These are phyloP conservation scores for Lordiphosa stackelbergi DNA, from an alignment of 1,140 invertebrate genomes.

Conservation along the genomic window DNA sequence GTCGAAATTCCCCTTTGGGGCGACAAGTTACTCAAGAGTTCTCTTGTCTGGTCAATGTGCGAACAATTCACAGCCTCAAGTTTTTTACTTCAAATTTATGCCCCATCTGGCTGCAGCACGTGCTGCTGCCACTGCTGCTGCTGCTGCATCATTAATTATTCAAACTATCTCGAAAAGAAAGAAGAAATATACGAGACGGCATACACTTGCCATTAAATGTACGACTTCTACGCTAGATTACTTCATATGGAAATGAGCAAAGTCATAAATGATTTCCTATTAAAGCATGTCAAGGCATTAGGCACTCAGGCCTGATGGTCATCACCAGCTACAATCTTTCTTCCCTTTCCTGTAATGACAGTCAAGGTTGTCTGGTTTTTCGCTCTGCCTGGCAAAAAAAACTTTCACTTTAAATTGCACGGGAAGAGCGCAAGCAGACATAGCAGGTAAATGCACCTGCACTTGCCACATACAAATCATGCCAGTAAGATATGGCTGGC, in stretches of 20 bases:
- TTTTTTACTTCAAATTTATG: constrained; percentile 48
- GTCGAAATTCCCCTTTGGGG: constrained; percentile 26
- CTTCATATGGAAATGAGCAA: constrained; percentile 64
- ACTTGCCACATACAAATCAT: constrained; percentile 65
- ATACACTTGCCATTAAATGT: constrained; percentile 36
- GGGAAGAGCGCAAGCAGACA: constrained; percentile 21
- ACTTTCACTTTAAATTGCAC: constrained; percentile 69
- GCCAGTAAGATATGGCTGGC: constrained; percentile 57
- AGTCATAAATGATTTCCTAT: constrained; percentile 3
- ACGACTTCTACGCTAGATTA: constrained; percentile 39
- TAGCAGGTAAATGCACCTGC: constrained; percentile 5
- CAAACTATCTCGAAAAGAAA: constrained; percentile 72
- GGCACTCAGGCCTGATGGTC: constrained; percentile 31
- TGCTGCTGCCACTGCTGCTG: constrained; percentile 16
- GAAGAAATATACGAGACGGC: constrained; percentile 32
- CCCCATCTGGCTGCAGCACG: constrained; percentile 60
- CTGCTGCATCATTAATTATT: constrained; percentile 64
- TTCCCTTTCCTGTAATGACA: constrained; percentile 34
- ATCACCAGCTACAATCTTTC: constrained; percentile 8
- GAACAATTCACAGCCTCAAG: constrained; percentile 65
- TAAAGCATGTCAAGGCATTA: constrained; percentile 6
- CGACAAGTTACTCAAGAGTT: constrained; percentile 49
- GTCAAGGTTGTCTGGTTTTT: constrained; percentile 58
- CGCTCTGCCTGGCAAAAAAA: constrained; percentile 30
- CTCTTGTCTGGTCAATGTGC: constrained; percentile 53